A percentile compares a stretch with the other conserved stretches of the same genome.
Evolutionary conservation across 2,797 vertebrate species (phyloP).

Genomic region (Epinephelus awoara): DNA sequence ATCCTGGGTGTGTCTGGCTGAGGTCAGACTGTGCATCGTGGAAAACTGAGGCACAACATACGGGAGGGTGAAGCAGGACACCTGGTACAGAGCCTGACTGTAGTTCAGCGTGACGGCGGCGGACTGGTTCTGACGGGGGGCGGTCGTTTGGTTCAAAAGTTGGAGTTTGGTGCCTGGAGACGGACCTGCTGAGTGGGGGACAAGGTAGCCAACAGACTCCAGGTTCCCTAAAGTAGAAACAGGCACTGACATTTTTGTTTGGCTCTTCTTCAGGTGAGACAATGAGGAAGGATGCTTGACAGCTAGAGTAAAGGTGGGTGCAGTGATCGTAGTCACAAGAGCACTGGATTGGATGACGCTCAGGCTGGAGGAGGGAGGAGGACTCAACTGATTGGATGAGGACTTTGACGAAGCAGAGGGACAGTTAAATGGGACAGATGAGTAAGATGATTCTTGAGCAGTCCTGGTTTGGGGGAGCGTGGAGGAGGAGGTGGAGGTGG

Average conservation of each 20-base stretch:
- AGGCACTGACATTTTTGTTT: too few species aligned
- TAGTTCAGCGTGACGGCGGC: rapidly evolving
- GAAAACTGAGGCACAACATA: neutral
- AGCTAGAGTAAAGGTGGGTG: neutral
- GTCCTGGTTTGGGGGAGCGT: neutral
- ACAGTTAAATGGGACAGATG: neutral
- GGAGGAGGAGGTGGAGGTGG: too few species aligned
- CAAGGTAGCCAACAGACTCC: rapidly evolving
- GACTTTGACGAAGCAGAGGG: neutral
- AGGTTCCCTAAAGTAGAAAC: too few species aligned
- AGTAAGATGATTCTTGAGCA: neutral
- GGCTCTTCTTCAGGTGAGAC: neutral
- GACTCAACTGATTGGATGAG: neutral
- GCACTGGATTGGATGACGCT: neutral
- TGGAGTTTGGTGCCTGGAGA: neutral
- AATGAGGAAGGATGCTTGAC: neutral
- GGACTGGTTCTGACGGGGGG: neutral
- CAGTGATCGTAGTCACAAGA: neutral
- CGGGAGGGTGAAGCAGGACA: neutral
- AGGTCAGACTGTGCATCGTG: neutral
- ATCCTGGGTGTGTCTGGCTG: neutral
- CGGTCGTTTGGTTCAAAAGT: neutral
- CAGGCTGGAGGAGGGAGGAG: neutral
- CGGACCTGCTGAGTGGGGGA: neutral
- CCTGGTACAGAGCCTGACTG: neutral